A percentile compares a stretch with the other conserved stretches of the same genome.
Evolutionary conservation across 2,113 vertebrate genomes (phyloP).

Genomic region (Gallinago paraguaiae): DNA sequence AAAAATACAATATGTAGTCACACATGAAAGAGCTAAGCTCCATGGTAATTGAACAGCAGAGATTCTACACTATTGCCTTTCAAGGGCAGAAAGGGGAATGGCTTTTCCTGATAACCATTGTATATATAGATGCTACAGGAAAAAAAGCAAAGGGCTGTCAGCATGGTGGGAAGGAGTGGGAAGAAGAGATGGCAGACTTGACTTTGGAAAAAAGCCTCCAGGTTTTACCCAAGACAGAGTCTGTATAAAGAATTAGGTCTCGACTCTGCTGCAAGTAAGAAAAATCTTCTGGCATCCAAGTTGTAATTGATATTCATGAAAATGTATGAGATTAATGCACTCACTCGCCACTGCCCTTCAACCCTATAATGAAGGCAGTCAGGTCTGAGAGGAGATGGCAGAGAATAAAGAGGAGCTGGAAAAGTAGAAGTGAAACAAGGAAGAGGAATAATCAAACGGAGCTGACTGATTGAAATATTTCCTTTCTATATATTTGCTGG

Average conservation of each 20-base stretch:
- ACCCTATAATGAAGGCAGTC: neutral
- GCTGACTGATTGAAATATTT: neutral
- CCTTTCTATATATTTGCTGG: neutral
- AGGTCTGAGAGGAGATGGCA: neutral
- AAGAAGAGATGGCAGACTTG: neutral
- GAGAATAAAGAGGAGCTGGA: neutral
- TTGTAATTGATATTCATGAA: slow-evolving; percentile 48
- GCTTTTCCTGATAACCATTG: slow-evolving; percentile 28
- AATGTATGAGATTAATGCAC: slow-evolving; percentile 37
- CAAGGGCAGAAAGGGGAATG: slow-evolving; percentile 48
- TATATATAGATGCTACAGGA: neutral
- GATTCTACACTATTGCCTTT: slow-evolving; percentile 48
- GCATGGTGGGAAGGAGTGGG: neutral
- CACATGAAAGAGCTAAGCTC: slow-evolving; percentile 62
- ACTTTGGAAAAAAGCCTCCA: neutral
- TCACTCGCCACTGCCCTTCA: slow-evolving; percentile 24
- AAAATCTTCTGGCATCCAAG: slow-evolving; percentile 12
- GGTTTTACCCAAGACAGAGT: neutral
- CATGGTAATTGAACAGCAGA: slow-evolving; percentile 49
- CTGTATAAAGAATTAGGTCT: neutral
- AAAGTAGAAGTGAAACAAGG: neutral
- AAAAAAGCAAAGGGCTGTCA: neutral
- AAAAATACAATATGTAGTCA: slow-evolving; percentile 36
- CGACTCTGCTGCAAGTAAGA: neutral
- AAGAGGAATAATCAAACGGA: neutral